A percentile compares a stretch with the other conserved stretches of the same genome.
These are phyloP conservation scores for Hartigia nigra DNA, from an alignment of 2,888 invertebrate genomes.

Conservation along the genomic window DNA sequence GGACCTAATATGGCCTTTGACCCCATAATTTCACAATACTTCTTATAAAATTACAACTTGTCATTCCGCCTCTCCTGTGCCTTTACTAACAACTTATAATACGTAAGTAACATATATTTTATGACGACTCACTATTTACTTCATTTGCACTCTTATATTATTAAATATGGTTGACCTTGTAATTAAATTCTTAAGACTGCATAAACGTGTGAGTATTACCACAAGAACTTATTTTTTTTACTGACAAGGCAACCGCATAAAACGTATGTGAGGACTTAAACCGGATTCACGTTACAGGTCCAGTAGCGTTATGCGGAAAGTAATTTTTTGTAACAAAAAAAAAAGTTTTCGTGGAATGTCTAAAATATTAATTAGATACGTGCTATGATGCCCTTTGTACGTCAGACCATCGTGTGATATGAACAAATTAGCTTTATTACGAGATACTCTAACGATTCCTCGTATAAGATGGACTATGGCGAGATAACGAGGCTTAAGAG, in stretches of 20 bases:
- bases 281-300: background rate
- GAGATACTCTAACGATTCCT: background rate
- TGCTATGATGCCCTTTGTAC: background rate
- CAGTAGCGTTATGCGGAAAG: background rate
- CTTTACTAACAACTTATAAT: background rate
- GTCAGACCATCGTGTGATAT: background rate
- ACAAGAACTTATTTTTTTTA: background rate
- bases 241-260: background rate
- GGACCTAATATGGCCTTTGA: slow-evolving; percentile 1
- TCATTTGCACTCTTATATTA: background rate
- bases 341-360: background rate
- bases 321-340: background rate
- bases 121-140: background rate
- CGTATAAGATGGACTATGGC: background rate
- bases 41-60: background rate
- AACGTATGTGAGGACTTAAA: background rate
- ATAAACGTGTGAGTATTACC: background rate
- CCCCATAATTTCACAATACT: background rate
- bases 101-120: background rate
- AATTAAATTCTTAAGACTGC: background rate
- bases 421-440: background rate
- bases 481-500: background rate
- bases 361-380: background rate
- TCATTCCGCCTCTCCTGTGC: background rate
- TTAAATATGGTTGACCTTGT: background rate